Evolutionary conservation across 2,888 invertebrate species (phyloP), one percentile per base, ranked within the genome.

Genomic region (Ochropleura leucogaster): DNA sequence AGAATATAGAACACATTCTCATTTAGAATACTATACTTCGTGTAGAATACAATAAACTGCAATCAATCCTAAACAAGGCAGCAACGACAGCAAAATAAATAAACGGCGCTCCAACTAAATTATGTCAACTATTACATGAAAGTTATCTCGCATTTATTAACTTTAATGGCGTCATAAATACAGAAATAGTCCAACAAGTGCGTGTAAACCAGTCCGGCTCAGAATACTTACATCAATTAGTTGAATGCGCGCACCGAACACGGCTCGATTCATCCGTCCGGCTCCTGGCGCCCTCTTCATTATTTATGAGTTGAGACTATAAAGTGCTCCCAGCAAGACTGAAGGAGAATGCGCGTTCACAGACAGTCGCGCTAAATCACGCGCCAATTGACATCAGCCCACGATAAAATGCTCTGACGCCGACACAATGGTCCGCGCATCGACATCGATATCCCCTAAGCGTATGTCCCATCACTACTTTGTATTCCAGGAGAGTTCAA

Each of bases 311-410:
- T 74, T 53, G 82, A 84, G 83, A 83, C 85, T 83, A 86, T 86
- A 87, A 85, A 89, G 82, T 82, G 83, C 80, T 85, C 70, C 80
- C 82, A 71, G 79, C 73, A 80, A 80, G 88, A 91, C 84, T 91
- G 93, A 92, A 89, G 90, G 82, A 90, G 91, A 93, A 93, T 92
- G 85, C 87, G 85, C 88, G 87, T 72, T 83, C 70, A 72, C 57
- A 82, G 91, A 90, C 93, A 89, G 83, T 80, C 87, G 78, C 85
- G 86, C 85, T 94, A 91, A 92, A 93, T 94, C 94, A 92, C 88
- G 79, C 85, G 84, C 80, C 85, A 85, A 79, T 82, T 84, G 87
- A 85, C 85, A 80, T 85, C 79, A 76, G 68, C 76, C 67, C 57
- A 73, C 85, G 83, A 90, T 91, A 89, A 89, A 90, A 88, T 83